phyloP scores from a whole-genome alignment of 2,797 vertebrate genomes.

The Leptoclinus maculatus region DNA sequence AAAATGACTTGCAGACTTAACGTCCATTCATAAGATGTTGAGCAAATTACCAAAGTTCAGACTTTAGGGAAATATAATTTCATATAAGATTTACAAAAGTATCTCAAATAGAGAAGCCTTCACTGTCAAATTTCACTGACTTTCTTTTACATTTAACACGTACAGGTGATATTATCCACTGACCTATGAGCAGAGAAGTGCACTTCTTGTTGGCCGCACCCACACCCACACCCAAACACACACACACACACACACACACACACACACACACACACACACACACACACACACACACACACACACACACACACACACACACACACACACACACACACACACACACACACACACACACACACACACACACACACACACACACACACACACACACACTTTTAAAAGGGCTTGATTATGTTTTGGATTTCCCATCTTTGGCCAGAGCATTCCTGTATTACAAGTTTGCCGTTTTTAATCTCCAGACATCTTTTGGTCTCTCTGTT shows the following conservation, averaged over 20 bases:
- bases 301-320: too few species aligned
- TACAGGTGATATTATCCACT: neutral
- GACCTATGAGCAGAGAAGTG: conserved; percentile 10
- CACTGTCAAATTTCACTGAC: neutral
- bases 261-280: too few species aligned
- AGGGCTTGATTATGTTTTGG: conserved; percentile 66
- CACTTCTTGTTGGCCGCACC: neutral
- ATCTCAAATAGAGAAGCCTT: neutral
- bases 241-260: too few species aligned
- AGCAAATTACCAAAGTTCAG: neutral
- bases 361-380: neutral
- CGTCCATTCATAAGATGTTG: neutral
- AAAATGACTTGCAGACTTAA: neutral
- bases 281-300: too few species aligned
- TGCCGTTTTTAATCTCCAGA: conserved; percentile 66
- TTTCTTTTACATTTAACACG: conserved; percentile 6
- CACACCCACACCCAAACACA: too few species aligned
- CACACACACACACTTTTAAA: conserved; percentile 46
- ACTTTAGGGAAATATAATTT: neutral
- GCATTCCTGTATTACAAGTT: conserved; percentile 75
- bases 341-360: too few species aligned
- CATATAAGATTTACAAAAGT: neutral
- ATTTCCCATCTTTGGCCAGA: conserved; percentile 79
- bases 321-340: too few species aligned
- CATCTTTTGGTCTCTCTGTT: conserved; percentile 77